These are phyloP conservation scores for Luidia sarsii DNA, from an alignment of 53 echinoderm and acorn worm genomes.

Conservation along the genomic window DNA sequence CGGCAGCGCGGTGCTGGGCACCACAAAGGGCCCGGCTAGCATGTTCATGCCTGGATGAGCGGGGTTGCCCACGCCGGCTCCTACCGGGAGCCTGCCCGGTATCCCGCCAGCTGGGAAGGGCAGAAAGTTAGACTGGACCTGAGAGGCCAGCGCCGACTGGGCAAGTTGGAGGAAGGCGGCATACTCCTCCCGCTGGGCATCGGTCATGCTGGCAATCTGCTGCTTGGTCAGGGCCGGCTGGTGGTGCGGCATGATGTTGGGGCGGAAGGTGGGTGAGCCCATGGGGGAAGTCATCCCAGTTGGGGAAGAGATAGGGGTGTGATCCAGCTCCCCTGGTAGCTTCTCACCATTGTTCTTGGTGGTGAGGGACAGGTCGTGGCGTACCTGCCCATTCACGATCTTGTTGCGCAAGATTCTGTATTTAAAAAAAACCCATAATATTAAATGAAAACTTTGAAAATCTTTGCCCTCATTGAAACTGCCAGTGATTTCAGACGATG, in stretches of 20 bases:
- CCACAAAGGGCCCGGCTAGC: slow-evolving; percentile 42
- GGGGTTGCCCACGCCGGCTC: not conserved
- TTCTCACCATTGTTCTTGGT: slow-evolving; percentile 40
- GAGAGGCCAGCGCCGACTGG: slow-evolving; percentile 46
- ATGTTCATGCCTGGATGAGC: slow-evolving; percentile 32
- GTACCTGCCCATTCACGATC: slow-evolving; percentile 87
- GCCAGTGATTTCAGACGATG: too few species aligned
- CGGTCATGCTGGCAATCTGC: slow-evolving; percentile 50
- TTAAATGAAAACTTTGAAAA: not conserved
- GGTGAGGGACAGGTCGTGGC: slow-evolving; percentile 78
- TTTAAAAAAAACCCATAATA: not conserved
- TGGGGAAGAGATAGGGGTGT: slow-evolving; percentile 17
- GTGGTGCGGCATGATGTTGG: slow-evolving; percentile 39
- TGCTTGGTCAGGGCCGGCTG: slow-evolving; percentile 38
- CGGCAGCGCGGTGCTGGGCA: slow-evolving; percentile 17
- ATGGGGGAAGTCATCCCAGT: slow-evolving; percentile 41
- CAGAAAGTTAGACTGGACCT: slow-evolving; percentile 45
- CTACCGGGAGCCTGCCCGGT: slow-evolving; percentile 6
- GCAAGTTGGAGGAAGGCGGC: slow-evolving; percentile 57
- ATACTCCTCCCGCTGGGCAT: slow-evolving; percentile 48
- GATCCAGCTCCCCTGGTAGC: slow-evolving; percentile 4
- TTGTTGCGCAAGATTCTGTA: slow-evolving; percentile 91
- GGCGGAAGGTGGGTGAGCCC: slow-evolving; percentile 39
- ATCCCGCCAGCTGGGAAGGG: not conserved
- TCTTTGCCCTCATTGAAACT: too few species aligned